Evolutionary conservation across 2,113 vertebrate genomes (phyloP), one percentile per base, ranked within the genome.

Genomic region (Mastomys natalensis): DNA sequence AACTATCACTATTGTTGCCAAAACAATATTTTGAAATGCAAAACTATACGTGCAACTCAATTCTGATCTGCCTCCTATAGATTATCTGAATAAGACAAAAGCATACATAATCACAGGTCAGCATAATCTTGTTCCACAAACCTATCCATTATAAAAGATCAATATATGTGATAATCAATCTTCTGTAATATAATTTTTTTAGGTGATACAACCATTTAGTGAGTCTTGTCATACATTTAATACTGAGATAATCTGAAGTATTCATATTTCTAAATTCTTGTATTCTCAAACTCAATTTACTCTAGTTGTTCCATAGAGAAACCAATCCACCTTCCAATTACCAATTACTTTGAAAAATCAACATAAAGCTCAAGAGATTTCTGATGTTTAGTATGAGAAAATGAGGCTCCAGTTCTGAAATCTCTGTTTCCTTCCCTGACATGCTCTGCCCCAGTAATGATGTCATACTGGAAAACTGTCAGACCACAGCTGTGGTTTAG

Each of bases 81-180:
- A 62, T 60, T 82, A 95, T 66, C 45, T 31, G 82, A 87, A 85
- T 95, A 90, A 73, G 4, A 88, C 45, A 88, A 66, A 90, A 84
- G 58, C n/a, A 43, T 10, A 8, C 0, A 24, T 48, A 3, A 45
- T 72, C n/a, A 90, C 2, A 68, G 1, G 66, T 55, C 51, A 22
- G 5, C 22, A 81, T 87, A 68, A 78, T 16, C 43, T 26, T 73
- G 4, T 3, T 80, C 85, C 12, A 85, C 8, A 94, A 74, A 45
- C 9, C n/a, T 21, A 21, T 64, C 51, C 40, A 73, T 78, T 85
- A 87, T 31, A 53, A 86, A 70, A 15, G 4, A 89, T 21, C 2
- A 34, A 48, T 22, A 68, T 45, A 13, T 7, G 11, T 80, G 48
- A 76, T 68, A 34, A 1, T 62, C 68, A 48, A 86, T 51, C 7